These are phyloP conservation scores for Rafetus swinhoei DNA, from an alignment of 2,113 vertebrate species.

Conservation along the genomic window DNA sequence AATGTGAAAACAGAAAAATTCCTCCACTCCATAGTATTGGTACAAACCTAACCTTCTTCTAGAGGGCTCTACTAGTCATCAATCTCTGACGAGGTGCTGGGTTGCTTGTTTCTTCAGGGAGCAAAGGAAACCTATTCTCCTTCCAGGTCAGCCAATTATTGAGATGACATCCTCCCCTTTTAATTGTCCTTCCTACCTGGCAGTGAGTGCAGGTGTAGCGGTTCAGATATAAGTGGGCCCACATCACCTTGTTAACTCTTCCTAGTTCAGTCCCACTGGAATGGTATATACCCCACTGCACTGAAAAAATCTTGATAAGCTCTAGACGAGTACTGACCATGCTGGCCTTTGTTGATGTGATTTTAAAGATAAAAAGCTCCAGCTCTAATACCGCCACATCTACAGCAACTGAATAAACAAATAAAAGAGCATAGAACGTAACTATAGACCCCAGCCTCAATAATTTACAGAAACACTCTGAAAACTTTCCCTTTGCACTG, in stretches of 20 bases:
- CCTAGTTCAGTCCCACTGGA: background rate
- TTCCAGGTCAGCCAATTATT: background rate
- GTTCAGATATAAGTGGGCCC: background rate
- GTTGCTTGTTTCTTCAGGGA: background rate
- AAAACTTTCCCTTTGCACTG: background rate
- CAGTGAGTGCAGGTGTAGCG: background rate
- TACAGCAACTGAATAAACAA: background rate
- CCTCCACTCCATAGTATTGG: background rate
- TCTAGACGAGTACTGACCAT: background rate
- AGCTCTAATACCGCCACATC: background rate
- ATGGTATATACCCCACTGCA: background rate
- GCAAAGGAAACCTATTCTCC: background rate
- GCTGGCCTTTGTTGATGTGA: background rate
- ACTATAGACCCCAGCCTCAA: background rate
- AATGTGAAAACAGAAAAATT: background rate
- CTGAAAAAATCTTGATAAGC: background rate
- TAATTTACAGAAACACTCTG: background rate
- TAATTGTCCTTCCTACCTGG: background rate
- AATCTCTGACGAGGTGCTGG: background rate
- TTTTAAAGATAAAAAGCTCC: background rate
- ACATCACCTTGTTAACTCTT: background rate
- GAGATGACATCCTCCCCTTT: background rate
- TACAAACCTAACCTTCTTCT: background rate
- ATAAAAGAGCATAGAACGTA: background rate
- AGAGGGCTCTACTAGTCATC: background rate